Base-by-base conservation (phyloP, 2,113 vertebrate genomes). In the Noturus placidus region DNA sequence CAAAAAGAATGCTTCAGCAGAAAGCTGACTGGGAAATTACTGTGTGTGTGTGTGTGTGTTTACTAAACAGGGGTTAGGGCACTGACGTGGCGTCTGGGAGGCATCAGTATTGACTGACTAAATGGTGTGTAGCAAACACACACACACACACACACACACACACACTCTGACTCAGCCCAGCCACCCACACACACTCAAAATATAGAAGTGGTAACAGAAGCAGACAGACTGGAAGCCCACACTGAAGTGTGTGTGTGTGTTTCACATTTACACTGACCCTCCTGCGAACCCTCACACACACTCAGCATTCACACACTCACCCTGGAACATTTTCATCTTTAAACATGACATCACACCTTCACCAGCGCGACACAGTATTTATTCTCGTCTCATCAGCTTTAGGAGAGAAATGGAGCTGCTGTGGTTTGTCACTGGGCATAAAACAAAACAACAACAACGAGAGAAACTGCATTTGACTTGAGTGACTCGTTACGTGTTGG, bases 61-160 rank as follows among this genome's bases (percentile, higher is more conserved):
- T 83, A 87, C 86, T 52, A 90, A 86, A 91, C 72, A 56, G 52
- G 38, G 67, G n/a, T 72, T 20, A 59, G 54, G 84, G 65, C 30
- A 19, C 38, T 38, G 85, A 25, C 42, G 19, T 8, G n/a, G 54
- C 33, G n/a, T 92, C 87, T 91, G 81, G 83, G 72, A 70, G 84
- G 90, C 92, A 92, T 95, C 94, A 94, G 85, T 86, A 80, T 65
- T 65, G 84, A 78, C 74, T 79, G 35, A 46, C 30, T 38, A 13
- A 63, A 35, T 61, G 35, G 8, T 35, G 67, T 38, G 1, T 69
- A 72, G 7, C 57, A 15, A n/a, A 19, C 89, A 83, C 77, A 80
- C 70, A 61, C 90, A 90, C 93, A 92, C 86, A 81, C 77, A 54
- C 67, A 42, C 84, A 86, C 70, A 83, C 83, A 82, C 82, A 33